A percentile compares a stretch with the other conserved stretches of the same genome.
phyloP scores from a whole-genome alignment of 2,797 vertebrate genomes.

The Lateolabrax maculatus region DNA sequence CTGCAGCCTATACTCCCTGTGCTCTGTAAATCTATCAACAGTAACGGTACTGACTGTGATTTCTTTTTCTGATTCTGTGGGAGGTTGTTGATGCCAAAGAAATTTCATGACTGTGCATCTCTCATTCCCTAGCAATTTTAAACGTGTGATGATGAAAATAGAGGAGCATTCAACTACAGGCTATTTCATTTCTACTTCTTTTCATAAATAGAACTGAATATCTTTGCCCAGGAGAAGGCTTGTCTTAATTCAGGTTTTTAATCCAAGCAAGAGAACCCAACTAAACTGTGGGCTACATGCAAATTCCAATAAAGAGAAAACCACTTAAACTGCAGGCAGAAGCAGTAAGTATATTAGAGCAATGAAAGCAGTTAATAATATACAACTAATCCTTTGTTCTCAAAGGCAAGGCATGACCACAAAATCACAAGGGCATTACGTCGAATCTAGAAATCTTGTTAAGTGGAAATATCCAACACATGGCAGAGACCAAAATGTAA shows the following conservation, averaged over 20 bases:
- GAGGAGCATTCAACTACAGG: constrained; percentile 13
- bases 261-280: constrained; percentile 58
- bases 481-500: constrained; percentile 6
- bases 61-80: constrained; percentile 7
- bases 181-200: background rate
- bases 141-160: constrained; percentile 8
- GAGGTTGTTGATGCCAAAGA: background rate
- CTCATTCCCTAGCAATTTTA: background rate
- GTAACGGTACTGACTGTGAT: background rate
- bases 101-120: background rate
- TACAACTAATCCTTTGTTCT: constrained; percentile 61
- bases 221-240: constrained; percentile 18
- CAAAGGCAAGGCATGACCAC: constrained; percentile 62
- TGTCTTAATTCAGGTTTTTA: constrained; percentile 32
- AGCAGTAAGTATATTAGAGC: constrained; percentile 50
- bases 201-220: constrained; percentile 19
- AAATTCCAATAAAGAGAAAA: constrained; percentile 58
- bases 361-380: constrained; percentile 43
- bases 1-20: constrained; percentile 1
- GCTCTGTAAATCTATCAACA: constrained; percentile 2
- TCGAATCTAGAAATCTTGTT: constrained; percentile 39
- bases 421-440: constrained; percentile 45
- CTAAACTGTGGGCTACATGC: constrained; percentile 62
- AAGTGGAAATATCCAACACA: constrained; percentile 24
- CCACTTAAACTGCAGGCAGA: constrained; percentile 58